phyloP scores from a whole-genome alignment of 2,797 vertebrate species.

The Manis pentadactyla region DNA sequence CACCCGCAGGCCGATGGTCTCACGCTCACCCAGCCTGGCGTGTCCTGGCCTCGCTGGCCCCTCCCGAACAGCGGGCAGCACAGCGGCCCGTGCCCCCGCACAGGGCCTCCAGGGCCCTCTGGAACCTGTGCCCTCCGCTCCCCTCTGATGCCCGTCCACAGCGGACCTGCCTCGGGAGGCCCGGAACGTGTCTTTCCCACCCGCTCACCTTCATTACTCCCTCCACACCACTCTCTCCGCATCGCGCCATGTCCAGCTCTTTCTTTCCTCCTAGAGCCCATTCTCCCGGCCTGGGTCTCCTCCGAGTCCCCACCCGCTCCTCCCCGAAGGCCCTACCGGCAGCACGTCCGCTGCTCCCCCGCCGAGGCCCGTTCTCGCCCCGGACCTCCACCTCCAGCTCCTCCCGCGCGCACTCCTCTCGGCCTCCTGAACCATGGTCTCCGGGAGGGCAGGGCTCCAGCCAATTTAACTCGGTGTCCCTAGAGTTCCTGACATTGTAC shows the following conservation, averaged over 20 bases:
- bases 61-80: not conserved
- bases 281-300: too few species aligned
- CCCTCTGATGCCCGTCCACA: too few species aligned
- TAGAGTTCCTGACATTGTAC: not conserved
- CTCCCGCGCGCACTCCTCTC: accelerated
- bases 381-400: accelerated
- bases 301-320: not conserved
- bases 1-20: accelerated
- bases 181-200: not conserved
- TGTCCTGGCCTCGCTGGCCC: not conserved
- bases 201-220: accelerated
- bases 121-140: too few species aligned
- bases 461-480: accelerated
- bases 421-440: not conserved
- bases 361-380: not conserved
- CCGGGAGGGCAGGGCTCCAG: too few species aligned
- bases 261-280: too few species aligned
- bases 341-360: accelerated
- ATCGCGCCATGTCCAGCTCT: not conserved
- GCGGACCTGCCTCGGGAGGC: not conserved
- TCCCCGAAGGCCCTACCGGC: not conserved
- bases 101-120: too few species aligned
- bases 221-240: not conserved
- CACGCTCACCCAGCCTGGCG: accelerated
- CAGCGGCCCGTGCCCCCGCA: not conserved